phyloP scores from a whole-genome alignment of 2,113 vertebrate genomes.

The Circaetus cinerascens region DNA sequence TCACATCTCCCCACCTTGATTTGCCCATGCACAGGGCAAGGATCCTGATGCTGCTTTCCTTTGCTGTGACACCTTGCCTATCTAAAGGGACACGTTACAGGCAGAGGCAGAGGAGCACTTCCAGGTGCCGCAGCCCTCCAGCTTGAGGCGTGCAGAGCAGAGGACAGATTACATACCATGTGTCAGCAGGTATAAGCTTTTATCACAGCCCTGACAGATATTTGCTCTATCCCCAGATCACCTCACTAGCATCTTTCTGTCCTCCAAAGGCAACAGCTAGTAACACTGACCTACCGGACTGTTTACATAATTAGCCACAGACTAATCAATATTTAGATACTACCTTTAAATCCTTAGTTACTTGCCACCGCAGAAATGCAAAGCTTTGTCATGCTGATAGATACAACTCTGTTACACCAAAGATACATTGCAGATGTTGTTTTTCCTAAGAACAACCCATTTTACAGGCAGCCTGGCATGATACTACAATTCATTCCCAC shows the following conservation, averaged over 20 bases:
- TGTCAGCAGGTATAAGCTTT: neutral
- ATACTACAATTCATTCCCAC: neutral
- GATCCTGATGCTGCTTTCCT: neutral
- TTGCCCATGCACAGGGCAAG: neutral
- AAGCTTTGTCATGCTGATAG: neutral
- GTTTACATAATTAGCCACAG: neutral
- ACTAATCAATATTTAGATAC: neutral
- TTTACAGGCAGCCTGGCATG: neutral
- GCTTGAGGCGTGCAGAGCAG: neutral
- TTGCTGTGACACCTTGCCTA: neutral
- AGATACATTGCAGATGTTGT: neutral
- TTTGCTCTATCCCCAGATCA: neutral
- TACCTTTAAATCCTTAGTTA: neutral
- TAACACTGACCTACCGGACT: neutral
- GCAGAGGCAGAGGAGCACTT: neutral
- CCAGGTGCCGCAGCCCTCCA: neutral
- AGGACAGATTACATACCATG: accelerated
- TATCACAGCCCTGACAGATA: neutral
- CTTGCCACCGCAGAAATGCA: neutral
- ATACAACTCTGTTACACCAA: neutral
- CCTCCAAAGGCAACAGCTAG: neutral
- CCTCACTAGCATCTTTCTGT: neutral
- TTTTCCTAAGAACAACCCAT: neutral
- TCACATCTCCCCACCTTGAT: neutral
- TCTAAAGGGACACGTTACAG: accelerated